Base-by-base conservation (phyloP, 1,140 invertebrate genomes). In the Drosophila kikkawai region DNA sequence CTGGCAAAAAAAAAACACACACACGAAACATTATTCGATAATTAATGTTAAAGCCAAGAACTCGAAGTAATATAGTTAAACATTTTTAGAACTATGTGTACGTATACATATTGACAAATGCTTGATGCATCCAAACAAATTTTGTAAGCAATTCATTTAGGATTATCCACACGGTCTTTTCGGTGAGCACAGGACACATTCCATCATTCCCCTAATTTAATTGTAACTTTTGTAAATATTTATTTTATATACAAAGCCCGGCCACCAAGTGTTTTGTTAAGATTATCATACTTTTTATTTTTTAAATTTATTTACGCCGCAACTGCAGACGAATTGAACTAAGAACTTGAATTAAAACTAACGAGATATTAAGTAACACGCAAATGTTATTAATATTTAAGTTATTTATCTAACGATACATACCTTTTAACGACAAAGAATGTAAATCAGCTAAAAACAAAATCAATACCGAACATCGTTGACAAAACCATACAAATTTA, bases 361-460 rank as follows among this genome's bases (percentile, higher is more conserved):
- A 56, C 65, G 34, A 79, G 47, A 64, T 59, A 76, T 58, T 66
- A 45, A 51, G 64, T 55, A 50, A 64, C 51, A 85, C 36, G 60
- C 68, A 80, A 85, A 80, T 87, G 83, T 88, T 87, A 84, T 88
- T 84, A 90, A 80, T 87, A 87, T 84, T 87, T 78, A 70, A 81
- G 90, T 85, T 79, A 88, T 90, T 85, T 81, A 84, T 51, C 77
- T 81, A 83, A 83, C 39, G 41, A 79, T 81, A 79, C 80, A 87
- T 84, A 88, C 61, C 77, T 88, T 88, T 88, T 73, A 88, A 64
- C 64, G 80, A 59, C 59, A 59, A 66, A 51, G 68, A 84, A 68
- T 85, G 75, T 79, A 82, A 86, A 85, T 85, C 82, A 82, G 82
- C 69, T 56, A 86, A 75, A 75, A 47, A 47, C 19, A 7, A 22